These are phyloP conservation scores for Allacma fusca DNA, from an alignment of 2,888 invertebrate species.

Conservation along the genomic window DNA sequence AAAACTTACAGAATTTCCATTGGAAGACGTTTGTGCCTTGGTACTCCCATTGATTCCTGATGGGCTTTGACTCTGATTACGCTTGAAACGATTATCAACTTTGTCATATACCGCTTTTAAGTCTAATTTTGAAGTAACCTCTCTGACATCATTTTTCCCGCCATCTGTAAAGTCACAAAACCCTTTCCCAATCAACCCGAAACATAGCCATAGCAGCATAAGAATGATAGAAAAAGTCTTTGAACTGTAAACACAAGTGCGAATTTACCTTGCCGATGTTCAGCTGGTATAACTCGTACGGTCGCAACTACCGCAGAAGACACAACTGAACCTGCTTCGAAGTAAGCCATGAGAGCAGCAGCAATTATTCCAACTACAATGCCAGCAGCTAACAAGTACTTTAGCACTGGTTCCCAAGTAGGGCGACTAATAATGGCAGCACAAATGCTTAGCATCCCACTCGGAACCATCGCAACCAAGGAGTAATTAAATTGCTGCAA, in stretches of 20 bases:
- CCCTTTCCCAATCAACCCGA: not conserved
- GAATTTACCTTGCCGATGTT: constrained; percentile 48
- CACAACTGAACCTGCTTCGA: constrained; percentile 59
- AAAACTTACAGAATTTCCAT: constrained; percentile 35
- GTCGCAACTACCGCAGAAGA: constrained; percentile 60
- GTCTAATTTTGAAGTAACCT: constrained; percentile 58
- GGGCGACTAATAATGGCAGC: constrained; percentile 76
- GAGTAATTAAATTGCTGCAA: constrained; percentile 70
- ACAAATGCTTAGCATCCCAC: constrained; percentile 74
- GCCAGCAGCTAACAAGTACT: constrained; percentile 71
- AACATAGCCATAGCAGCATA: not conserved
- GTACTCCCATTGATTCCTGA: constrained; percentile 16
- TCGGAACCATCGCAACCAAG: constrained; percentile 73
- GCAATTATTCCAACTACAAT: constrained; percentile 72
- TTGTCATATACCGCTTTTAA: constrained; percentile 61
- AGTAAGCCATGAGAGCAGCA: constrained; percentile 68
- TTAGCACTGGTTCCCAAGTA: constrained; percentile 77
- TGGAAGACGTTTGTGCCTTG: constrained; percentile 31
- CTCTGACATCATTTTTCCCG: constrained; percentile 47
- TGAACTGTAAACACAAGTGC: too few relatives aligned
- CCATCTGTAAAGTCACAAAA: constrained; percentile 35
- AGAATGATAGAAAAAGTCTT: constrained; percentile 12
- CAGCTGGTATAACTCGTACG: constrained; percentile 58
- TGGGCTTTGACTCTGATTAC: constrained; percentile 50
- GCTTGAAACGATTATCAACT: constrained; percentile 61